Base-by-base conservation (phyloP, 2,113 vertebrate genomes). In the Barbus barbus region DNA sequence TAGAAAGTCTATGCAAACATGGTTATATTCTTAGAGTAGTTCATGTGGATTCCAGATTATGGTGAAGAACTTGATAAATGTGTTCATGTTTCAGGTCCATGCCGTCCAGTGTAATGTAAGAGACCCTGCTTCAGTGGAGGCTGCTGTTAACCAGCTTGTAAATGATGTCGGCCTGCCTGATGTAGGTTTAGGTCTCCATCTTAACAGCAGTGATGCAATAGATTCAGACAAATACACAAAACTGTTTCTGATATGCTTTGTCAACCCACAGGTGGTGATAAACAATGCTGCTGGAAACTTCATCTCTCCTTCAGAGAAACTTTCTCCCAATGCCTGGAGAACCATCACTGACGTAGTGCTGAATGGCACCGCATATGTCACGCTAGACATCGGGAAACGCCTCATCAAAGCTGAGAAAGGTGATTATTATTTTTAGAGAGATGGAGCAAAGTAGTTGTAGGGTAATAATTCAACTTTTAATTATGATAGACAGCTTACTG, bases 271-370 rank as follows among this genome's bases (percentile, higher is more conserved):
- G 98, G 92, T 99, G 65, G 94, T 99, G 87, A 95, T 99, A 91
- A 99, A 99, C 91, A 99, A 99, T 0, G 98, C 98, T 9, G 98
- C 97, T 9, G 98, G 97, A 38, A 99, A 99, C 90, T 99, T 99
- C 84, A 87, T 99, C 82, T 95, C 95, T 33, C 98, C 97, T 7
- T 95, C 94, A 5, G 98, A 99, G 91, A 93, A 94, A 61, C 94
- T 99, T 67, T 95, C 97, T 22, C 86, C 97, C 44, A 99, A 98
- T 61, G 97, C 93, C 22, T 99, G 96, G 96, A 97, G 88, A 91
- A 95, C 95, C 18, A 95, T 99, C 90, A 96, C 95, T 0, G 98
- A 98, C 90, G 99, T 97, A 22, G 97, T 98, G 77, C 95, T 99
- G 83, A 99, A 97, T 11, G 97, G 97, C 75, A 97, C 97, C 0